A percentile compares a stretch with the other conserved stretches of the same genome.
Evolutionary conservation across 2,888 invertebrate species (phyloP).

Genomic region (Ichneumon xanthorius): DNA sequence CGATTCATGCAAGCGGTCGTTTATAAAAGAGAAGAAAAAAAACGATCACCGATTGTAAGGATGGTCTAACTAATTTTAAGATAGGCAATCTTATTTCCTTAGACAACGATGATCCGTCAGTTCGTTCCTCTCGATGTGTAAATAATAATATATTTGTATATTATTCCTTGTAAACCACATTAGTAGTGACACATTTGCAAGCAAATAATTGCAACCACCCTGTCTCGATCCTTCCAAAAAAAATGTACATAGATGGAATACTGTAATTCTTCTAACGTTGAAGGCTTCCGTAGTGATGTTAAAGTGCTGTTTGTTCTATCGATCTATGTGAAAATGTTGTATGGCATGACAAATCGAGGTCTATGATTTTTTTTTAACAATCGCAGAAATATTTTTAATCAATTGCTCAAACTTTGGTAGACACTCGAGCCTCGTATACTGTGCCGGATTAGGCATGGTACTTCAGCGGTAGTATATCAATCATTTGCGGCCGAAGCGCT

Average conservation of each 20-base stretch:
- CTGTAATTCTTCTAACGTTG: not conserved
- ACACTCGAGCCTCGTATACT: conserved; percentile 5
- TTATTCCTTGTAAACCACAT: conserved; percentile 20
- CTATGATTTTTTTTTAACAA: conserved; percentile 21
- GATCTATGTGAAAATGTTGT: not conserved
- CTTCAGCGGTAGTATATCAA: conserved; percentile 22
- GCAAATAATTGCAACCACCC: conserved; percentile 41
- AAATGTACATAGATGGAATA: conserved; percentile 41
- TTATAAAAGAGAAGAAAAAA: not conserved
- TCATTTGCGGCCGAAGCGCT: not conserved
- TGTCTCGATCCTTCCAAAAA: conserved; percentile 60
- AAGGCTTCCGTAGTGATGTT: conserved; percentile 15
- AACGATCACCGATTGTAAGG: not conserved
- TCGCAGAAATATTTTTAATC: conserved; percentile 13
- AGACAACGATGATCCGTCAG: not conserved
- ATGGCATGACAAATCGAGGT: not conserved
- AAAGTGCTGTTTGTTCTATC: not conserved
- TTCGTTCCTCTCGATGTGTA: conserved; percentile 4
- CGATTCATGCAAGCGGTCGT: conserved; percentile 27
- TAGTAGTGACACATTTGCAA: conserved; percentile 43
- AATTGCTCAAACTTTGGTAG: conserved; percentile 45
- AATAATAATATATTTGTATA: conserved; percentile 35
- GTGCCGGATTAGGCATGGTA: conserved; percentile 14
- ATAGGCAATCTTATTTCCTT: conserved; percentile 8
- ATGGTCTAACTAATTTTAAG: conserved; percentile 23